A percentile compares a stretch with the other conserved stretches of the same genome.
These are phyloP conservation scores for Steatornis caripensis DNA, from an alignment of 2,113 vertebrate genomes.

Conservation along the genomic window DNA sequence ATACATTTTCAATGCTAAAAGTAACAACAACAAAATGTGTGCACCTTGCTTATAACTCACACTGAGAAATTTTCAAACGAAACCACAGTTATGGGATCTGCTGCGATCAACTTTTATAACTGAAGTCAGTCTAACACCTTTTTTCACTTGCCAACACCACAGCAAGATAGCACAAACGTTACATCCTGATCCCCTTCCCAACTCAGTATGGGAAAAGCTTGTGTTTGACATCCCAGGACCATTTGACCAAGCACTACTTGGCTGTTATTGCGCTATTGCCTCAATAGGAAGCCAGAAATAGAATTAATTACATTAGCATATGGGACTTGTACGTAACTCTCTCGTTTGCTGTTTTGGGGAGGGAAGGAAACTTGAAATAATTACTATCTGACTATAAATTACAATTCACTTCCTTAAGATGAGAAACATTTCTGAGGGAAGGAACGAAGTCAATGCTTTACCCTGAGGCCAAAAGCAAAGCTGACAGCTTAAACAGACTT, in stretches of 20 bases:
- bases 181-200: not conserved
- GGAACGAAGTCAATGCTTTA: not conserved
- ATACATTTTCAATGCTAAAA: not conserved
- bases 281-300: conserved; percentile 50
- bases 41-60: not conserved
- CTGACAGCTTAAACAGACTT: conserved; percentile 53
- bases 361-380: conserved; percentile 57
- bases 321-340: not conserved
- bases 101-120: not conserved
- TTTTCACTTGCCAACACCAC: not conserved
- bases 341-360: not conserved
- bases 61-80: not conserved
- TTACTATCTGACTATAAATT: conserved; percentile 32
- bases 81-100: not conserved
- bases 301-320: conserved; percentile 46
- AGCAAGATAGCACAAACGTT: not conserved
- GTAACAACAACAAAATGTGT: not conserved
- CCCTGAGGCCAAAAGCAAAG: conserved; percentile 27
- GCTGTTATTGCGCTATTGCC: not conserved
- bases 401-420: conserved; percentile 11
- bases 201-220: conserved; percentile 2
- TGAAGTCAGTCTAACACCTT: not conserved
- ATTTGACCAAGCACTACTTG: not conserved
- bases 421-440: not conserved
- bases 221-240: not conserved